phyloP scores from a whole-genome alignment of 1,140 invertebrate genomes.

The Drosophila sp. region DNA sequence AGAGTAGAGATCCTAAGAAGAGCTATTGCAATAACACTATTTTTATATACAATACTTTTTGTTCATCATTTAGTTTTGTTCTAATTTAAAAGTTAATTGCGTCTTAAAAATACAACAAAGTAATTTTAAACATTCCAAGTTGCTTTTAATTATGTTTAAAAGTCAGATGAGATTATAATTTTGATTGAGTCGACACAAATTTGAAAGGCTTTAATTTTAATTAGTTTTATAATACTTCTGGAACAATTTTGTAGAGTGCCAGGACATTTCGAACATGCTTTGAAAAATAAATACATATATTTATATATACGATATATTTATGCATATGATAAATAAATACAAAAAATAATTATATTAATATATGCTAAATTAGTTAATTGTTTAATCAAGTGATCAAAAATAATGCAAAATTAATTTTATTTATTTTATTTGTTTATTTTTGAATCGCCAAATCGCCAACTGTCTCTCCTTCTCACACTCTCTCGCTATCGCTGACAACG shows the following conservation, averaged over 20 bases:
- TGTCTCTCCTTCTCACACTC: constrained; percentile 56
- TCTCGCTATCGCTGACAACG: constrained; percentile 58
- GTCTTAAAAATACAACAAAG: neutral
- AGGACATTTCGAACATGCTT: constrained; percentile 78
- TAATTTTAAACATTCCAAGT: neutral
- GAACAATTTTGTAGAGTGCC: constrained; percentile 77
- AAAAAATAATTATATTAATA: constrained; percentile 22
- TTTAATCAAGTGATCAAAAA: constrained; percentile 53
- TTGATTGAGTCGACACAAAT: constrained; percentile 12
- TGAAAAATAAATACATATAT: constrained; percentile 50
- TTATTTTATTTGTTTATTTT: constrained; percentile 75
- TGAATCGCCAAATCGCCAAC: constrained; percentile 45
- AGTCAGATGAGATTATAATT: constrained; percentile 2
- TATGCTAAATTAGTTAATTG: constrained; percentile 46
- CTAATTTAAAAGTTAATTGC: too few relatives aligned
- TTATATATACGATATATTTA: constrained; percentile 39
- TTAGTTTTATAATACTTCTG: constrained; percentile 65
- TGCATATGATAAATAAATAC: constrained; percentile 5
- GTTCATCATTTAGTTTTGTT: too few relatives aligned
- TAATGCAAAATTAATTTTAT: constrained; percentile 76
- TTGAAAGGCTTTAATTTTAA: constrained; percentile 37
- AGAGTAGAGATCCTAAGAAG: too few relatives aligned
- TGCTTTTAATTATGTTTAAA: neutral
- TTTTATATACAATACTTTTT: too few relatives aligned
- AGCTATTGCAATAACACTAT: too few relatives aligned